Evolutionary conservation across 2,888 invertebrate genomes (phyloP), one percentile per base, ranked within the genome.

Genomic region (Pegoplata infirma): DNA sequence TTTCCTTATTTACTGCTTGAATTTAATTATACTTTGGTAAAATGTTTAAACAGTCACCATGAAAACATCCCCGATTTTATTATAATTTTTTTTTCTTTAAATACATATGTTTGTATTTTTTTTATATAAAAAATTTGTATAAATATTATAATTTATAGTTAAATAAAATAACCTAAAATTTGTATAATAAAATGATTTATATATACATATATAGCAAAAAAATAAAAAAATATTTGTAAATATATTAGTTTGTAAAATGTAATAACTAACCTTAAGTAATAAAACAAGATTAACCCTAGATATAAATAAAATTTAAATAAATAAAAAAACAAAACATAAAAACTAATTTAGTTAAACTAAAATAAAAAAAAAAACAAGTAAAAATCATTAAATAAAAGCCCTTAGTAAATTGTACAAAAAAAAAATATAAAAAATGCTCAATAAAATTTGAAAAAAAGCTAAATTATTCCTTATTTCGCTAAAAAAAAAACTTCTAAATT

Each of bases 391-490:
- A 59, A 23, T 32, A 25, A 61, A 47, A 76, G 44, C 40, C 59
- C 56, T 23, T 67, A 67, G 75, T 51, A 72, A 75, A 71, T 79
- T 71, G 76, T 71, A 67, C 55, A 76, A 75, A 69, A 75, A 64
- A 28, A 66, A 23, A 53, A 21, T 4, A 32, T 44, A 49, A 16
- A 21, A 25, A 32, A 73, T 46, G 55, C 55, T 55, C 25, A 55
- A 55, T 55, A 55, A 55, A 55, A 55, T 32, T 32, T 5, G 6
- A 53, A 53, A 58, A 32, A 72, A 23, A 72, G 14, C 5, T 4
- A 56, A 32, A 32, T 32, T 32, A 10, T 8, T 32, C 12, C 12
- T 32, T 32, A 32, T 10, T 10, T 32, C 12, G 32, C 32, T 32
- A 32, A 10, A 32, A n/a, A n/a, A n/a, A n/a, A n/a, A n/a, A n/a